Conservation (phyloP, 2,797 vertebrate genomes). For the Manis crassicaudata region DNA sequence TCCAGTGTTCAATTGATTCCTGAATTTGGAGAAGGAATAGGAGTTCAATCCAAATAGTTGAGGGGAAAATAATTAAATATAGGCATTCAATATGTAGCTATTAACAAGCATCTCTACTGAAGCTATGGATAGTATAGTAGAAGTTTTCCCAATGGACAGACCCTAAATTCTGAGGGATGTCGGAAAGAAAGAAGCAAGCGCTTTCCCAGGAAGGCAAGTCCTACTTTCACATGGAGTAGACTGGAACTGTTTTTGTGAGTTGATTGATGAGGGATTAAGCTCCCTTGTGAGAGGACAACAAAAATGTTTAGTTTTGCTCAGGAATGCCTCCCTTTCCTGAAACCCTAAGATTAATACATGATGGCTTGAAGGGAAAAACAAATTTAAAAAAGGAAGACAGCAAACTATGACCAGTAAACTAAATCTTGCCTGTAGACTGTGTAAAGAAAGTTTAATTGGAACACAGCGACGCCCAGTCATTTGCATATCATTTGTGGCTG, state of each 20-base stretch:
- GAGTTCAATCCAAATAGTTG: slow-evolving; percentile 32
- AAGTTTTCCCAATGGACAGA: neutral
- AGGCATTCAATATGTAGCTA: neutral
- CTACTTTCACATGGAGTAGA: neutral
- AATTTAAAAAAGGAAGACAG: neutral
- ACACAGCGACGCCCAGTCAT: neutral
- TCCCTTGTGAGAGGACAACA: neutral
- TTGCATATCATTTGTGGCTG: neutral
- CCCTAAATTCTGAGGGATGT: neutral
- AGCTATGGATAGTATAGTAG: neutral
- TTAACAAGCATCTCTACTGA: neutral
- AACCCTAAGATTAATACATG: neutral
- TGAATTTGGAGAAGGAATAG: slow-evolving; percentile 19
- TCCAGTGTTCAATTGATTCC: neutral
- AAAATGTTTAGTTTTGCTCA: neutral
- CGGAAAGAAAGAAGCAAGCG: neutral
- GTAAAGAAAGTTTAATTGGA: neutral
- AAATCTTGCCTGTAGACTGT: neutral
- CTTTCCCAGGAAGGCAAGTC: neutral
- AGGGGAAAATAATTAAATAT: neutral
- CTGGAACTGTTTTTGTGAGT: too few species aligned
- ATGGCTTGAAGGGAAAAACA: neutral
- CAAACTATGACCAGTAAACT: neutral
- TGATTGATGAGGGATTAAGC: neutral
- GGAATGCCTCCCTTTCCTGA: neutral